Evolutionary conservation across 2,113 vertebrate genomes (phyloP), one percentile per base, ranked within the genome.

Genomic region (Ammodytes marinus): DNA sequence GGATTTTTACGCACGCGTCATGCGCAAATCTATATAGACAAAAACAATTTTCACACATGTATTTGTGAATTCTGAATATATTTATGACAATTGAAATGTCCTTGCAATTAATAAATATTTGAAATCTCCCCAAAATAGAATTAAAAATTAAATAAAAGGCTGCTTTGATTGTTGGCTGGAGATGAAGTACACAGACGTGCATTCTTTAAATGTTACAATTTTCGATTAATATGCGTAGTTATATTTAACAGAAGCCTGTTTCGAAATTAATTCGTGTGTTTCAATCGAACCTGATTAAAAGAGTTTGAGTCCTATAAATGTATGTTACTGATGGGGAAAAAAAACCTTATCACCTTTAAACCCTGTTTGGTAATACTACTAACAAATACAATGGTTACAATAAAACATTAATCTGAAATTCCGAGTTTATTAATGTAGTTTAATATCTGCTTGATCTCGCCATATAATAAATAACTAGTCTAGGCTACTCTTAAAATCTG

Each of bases 341-440:
- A 40, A 78, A 47, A 6, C 68, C 14, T 3, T 52, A 10, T 3
- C 19, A 10, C 11, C 19, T 37, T 42, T 13, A 61, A 58, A 70
- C 1, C 2, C 46, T 3, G 35, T 52, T 49, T 11, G 17, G 27
- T 11, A 15, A 45, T 39, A 17, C 19, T 73, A 37, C 46, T 45
- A 69, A 15, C 37, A 14, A 27, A 27, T 27, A 27, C 27, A 27
- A 49, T 37, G 58, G 68, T 64, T 27, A 68, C 39, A 80, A 70
- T 68, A 69, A 75, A 80, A 73, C 52, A 27, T 35, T 40, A 58
- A 59, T 55, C 3, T 60, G 58, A 69, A 71, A 77, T 69, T 67
- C 76, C 0, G 8, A 45, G 19, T 6, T 8, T 17, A 61, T 37
- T 5, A 46, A 47, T 27, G 49, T 37, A 42, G 40, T 66, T 63